These are phyloP conservation scores for Parauchenoglanis ngamensis DNA, from an alignment of 2,797 vertebrate species.

Conservation along the genomic window DNA sequence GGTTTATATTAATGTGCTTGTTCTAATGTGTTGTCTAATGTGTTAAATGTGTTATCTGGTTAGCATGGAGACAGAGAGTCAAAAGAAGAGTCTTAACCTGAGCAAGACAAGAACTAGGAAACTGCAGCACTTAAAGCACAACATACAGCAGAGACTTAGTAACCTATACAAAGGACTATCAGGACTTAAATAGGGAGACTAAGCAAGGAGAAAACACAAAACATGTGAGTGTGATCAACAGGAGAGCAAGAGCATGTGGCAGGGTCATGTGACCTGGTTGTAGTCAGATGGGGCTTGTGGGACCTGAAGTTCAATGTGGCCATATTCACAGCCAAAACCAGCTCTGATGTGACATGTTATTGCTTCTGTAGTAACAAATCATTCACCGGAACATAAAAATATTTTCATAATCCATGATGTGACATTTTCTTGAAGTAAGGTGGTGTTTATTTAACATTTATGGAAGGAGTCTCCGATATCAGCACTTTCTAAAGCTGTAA, in stretches of 20 bases:
- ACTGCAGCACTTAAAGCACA: not conserved
- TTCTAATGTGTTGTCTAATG: not conserved
- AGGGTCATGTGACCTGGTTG: not conserved
- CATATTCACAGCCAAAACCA: not conserved
- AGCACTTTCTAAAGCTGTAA: not conserved
- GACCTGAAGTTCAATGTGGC: not conserved
- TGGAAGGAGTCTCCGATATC: not conserved
- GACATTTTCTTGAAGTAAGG: not conserved
- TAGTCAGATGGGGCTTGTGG: not conserved
- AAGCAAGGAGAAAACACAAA: not conserved
- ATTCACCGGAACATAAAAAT: not conserved
- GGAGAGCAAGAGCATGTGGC: not conserved
- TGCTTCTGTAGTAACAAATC: not conserved
- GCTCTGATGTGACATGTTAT: not conserved
- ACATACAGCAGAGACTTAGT: not conserved
- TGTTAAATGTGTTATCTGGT: no score
- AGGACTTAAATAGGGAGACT: not conserved
- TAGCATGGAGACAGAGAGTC: not conserved
- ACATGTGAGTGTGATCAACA: not conserved
- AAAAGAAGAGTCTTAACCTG: not conserved
- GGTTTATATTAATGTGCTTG: not conserved
- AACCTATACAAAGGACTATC: not conserved
- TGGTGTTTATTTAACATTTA: not conserved
- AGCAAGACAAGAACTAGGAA: not conserved
- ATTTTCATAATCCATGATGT: not conserved